Evolutionary conservation across 2,797 vertebrate species (phyloP).

Genomic region (Gobionotothen gibberifrons): DNA sequence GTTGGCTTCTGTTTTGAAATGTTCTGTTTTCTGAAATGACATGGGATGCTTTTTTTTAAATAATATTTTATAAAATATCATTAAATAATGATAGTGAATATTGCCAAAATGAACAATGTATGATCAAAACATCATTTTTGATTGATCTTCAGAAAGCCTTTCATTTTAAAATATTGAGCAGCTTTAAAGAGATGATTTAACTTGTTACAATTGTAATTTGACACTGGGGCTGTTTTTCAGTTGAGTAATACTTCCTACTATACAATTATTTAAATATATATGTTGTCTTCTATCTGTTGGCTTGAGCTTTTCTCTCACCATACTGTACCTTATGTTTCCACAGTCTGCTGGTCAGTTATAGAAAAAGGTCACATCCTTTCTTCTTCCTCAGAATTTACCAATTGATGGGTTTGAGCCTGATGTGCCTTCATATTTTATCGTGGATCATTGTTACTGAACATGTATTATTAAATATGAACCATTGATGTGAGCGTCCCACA

Average conservation of each 20-base stretch:
- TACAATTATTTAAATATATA: background rate
- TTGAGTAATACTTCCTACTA: background rate
- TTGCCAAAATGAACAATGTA: no score
- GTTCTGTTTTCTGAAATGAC: no score
- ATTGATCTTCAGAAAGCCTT: background rate
- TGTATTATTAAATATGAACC: conserved; percentile 21
- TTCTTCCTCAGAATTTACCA: conserved; percentile 6
- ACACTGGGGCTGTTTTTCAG: background rate
- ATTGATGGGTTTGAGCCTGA: conserved; percentile 3
- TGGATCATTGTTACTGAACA: conserved; percentile 27
- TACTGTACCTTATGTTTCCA: conserved; percentile 1
- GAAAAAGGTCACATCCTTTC: conserved; percentile 12
- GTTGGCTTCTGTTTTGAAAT: no score
- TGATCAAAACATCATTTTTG: background rate
- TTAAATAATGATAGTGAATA: no score
- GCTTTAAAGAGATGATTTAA: conserved; percentile 2
- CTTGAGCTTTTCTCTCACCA: background rate
- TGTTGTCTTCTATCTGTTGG: background rate
- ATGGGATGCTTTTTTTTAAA: no score
- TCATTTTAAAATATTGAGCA: background rate
- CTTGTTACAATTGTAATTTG: background rate
- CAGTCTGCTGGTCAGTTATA: conserved; percentile 5
- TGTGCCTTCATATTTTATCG: conserved; percentile 9
- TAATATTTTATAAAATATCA: no score
- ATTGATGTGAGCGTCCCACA: conserved; percentile 7